These are phyloP conservation scores for Selenia dentaria DNA, from an alignment of 2,888 invertebrate species.

Conservation along the genomic window DNA sequence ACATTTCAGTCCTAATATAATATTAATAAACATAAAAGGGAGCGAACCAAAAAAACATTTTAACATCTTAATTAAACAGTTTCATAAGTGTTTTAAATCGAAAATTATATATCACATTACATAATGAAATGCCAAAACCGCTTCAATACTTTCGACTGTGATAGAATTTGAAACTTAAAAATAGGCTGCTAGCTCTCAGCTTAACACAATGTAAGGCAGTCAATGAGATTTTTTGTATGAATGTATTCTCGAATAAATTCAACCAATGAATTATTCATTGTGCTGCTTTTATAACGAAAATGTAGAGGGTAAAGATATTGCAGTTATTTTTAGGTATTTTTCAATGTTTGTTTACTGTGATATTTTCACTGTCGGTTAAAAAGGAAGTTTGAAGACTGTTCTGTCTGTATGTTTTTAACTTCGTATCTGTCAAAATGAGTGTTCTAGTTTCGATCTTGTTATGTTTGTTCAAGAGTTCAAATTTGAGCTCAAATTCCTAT, in stretches of 20 bases:
- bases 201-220: slow-evolving; percentile 26
- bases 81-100: not conserved
- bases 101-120: not conserved
- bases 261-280: slow-evolving; percentile 26
- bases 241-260: slow-evolving; percentile 31
- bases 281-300: slow-evolving; percentile 16
- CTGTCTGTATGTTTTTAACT: no score
- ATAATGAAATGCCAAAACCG: not conserved
- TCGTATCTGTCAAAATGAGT: no score
- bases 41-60: no score
- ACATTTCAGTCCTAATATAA: no score
- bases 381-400: no score
- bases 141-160: not conserved
- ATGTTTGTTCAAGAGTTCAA: no score
- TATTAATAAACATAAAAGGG: no score
- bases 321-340: slow-evolving; percentile 14
- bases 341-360: not conserved
- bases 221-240: slow-evolving; percentile 34
- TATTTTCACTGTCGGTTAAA: no score
- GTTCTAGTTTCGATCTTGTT: no score
- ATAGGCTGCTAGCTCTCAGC: slow-evolving; percentile 10
- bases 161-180: not conserved
- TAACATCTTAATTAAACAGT: not conserved
- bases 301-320: slow-evolving; percentile 9
- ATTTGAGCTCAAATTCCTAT: no score